Conservation (phyloP, 1,140 invertebrate genomes). For the Trialeurodes vaporariorum region DNA sequence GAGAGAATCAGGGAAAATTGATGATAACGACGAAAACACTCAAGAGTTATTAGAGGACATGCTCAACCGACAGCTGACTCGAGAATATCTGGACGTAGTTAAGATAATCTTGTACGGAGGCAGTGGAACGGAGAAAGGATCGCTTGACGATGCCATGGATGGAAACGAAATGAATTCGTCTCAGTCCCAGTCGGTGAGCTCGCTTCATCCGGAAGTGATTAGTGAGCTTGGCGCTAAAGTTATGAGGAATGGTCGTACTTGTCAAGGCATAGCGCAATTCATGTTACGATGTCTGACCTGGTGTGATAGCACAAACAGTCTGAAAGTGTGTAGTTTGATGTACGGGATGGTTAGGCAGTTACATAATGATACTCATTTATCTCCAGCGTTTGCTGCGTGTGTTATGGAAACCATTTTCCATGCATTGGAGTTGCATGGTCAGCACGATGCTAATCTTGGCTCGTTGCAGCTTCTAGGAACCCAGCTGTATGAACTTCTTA, state of each 20-base stretch:
- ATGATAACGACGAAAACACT: conserved; percentile 65
- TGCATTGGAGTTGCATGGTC: conserved; percentile 62
- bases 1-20: conserved; percentile 57
- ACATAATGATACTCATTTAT: conserved; percentile 45
- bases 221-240: conserved; percentile 59
- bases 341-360: conserved; percentile 49
- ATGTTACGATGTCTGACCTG: conserved; percentile 60
- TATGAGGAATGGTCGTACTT: conserved; percentile 48
- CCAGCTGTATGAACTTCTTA: conserved; percentile 67
- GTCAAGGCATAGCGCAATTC: conserved; percentile 48
- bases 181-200: conserved; percentile 40
- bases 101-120: conserved; percentile 51
- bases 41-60: conserved; percentile 83
- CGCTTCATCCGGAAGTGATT: conserved; percentile 44
- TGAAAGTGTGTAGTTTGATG: conserved; percentile 58
- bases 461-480: conserved; percentile 38
- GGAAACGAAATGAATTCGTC: conserved; percentile 45
- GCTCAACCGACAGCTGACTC: conserved; percentile 68
- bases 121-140: conserved; percentile 20
- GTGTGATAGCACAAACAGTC: conserved; percentile 66
- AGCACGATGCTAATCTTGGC: conserved; percentile 70
- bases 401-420: conserved; percentile 59
- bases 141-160: conserved; percentile 41
- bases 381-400: conserved; percentile 48
- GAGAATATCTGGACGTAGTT: conserved; percentile 74